Percentiles rank a stretch among this genome's conserved stretches.
These are phyloP conservation scores for Torymus texanus DNA, from an alignment of 2,888 invertebrate genomes.

Conservation along the genomic window DNA sequence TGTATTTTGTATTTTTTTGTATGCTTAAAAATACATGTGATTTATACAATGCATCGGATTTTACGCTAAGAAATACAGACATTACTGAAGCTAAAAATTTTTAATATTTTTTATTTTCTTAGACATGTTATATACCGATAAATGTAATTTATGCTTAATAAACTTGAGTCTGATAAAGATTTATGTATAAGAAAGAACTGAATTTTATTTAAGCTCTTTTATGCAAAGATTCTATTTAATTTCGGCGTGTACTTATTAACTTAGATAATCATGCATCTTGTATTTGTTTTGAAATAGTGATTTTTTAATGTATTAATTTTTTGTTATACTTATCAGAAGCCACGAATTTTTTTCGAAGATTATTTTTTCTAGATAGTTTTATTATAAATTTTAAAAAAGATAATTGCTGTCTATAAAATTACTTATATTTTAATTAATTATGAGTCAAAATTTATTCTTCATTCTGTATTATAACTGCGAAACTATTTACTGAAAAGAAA, in stretches of 20 bases:
- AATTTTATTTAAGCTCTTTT: constrained; percentile 19
- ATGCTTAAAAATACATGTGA: constrained; percentile 47
- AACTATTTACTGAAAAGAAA: constrained; percentile 8
- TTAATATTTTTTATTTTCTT: constrained; percentile 52
- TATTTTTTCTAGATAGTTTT: no score
- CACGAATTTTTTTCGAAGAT: no score
- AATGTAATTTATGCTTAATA: constrained; percentile 53
- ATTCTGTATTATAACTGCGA: constrained; percentile 8
- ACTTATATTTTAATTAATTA: background rate
- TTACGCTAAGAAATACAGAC: constrained; percentile 39
- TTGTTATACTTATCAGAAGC: no score
- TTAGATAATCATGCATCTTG: constrained; percentile 14
- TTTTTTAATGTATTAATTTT: background rate
- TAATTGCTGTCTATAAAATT: background rate
- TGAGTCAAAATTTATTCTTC: background rate
- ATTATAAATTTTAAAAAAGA: background rate
- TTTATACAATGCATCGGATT: constrained; percentile 43
- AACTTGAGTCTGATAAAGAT: constrained; percentile 48
- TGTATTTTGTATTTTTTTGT: constrained; percentile 54
- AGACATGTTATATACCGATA: constrained; percentile 46
- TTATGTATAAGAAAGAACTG: constrained; percentile 30
- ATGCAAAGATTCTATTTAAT: constrained; percentile 16
- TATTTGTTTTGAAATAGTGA: background rate
- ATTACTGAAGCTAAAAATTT: constrained; percentile 42
- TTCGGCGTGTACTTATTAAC: constrained; percentile 30